Conservation (phyloP, 2,888 invertebrate genomes). For the Mimas tiliae region DNA sequence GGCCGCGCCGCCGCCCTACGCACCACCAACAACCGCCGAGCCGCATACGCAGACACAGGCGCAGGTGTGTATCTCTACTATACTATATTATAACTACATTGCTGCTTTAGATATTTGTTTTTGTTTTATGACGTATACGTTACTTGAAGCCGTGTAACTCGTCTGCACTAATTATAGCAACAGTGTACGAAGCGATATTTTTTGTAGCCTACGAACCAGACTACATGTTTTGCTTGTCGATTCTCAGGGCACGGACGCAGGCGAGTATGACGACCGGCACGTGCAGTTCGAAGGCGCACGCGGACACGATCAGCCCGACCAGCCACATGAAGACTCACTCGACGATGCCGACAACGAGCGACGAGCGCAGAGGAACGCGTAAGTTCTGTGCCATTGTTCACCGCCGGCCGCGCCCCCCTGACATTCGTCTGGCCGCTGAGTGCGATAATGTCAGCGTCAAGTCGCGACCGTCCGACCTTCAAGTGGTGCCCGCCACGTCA, state of each 20-base stretch:
- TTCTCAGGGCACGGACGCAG: slow-evolving; percentile 7
- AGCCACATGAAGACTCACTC: slow-evolving; percentile 43
- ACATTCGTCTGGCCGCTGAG: background rate
- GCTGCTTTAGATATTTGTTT: background rate
- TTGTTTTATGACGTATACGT: background rate
- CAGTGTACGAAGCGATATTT: too few relatives aligned
- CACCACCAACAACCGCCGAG: slow-evolving; percentile 25
- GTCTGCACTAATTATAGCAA: too few relatives aligned
- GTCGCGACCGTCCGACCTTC: background rate
- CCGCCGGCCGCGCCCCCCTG: background rate
- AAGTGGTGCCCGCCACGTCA: too few relatives aligned
- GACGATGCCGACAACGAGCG: slow-evolving; percentile 64
- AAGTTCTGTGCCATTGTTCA: slow-evolving; percentile 40
- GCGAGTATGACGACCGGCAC: slow-evolving; percentile 58
- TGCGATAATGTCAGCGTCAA: background rate
- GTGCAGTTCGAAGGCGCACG: slow-evolving; percentile 64
- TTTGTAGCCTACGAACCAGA: too few relatives aligned
- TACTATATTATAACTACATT: too few relatives aligned
- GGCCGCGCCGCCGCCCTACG: slow-evolving; percentile 52
- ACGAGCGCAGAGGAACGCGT: slow-evolving; percentile 59
- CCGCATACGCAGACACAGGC: slow-evolving; percentile 19
- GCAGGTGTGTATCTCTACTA: background rate
- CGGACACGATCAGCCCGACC: slow-evolving; percentile 43
- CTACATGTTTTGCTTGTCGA: background rate
- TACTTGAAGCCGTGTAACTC: too few relatives aligned